Evolutionary conservation across 2,888 invertebrate species (phyloP), one percentile per base, ranked within the genome.

Genomic region (Eristalis tenax): DNA sequence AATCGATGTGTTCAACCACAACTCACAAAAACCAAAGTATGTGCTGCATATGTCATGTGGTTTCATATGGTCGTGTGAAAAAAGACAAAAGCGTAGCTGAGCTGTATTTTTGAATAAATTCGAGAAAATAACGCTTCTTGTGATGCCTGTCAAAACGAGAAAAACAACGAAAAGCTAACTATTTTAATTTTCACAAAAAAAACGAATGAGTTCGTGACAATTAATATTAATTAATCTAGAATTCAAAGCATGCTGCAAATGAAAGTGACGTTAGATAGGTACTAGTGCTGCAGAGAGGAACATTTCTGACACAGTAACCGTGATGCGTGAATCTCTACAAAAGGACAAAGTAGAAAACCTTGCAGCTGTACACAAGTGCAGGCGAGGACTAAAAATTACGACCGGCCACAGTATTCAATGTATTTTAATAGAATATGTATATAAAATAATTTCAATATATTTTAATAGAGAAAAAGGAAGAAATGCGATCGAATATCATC

Each of bases 11-110:
- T 23, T 28, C 61, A 43, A 61, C 70, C 63, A 68, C 13, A 13
- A 56, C 18, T 4, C 70, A 18, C n/a, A 57, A 64, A 66, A 59
- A 61, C 43, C 64, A 40, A 71, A 38, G 23, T 73, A n/a, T 59
- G 57, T 43, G 59, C 15, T 43, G 59, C 15, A n/a, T 59, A 59
- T 73, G 59, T 38, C 64, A 69, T 83, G 69, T 1, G 64, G 78
- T 74, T 28, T 63, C 57, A 70, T 78, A 56, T 0, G 22, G n/a
- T 56, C 56, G n/a, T 32, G 5, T 32, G 13, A 63, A 69, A 65
- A 70, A 69, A 43, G 28, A 13, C 11, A 38, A 11, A 59, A 23
- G 4, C 18, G n/a, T 50, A 50, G 5, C 50, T 8, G 8, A 18
- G 8, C 18, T n/a, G 2, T 18, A 2, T 18, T 18, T 50, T 50